Conservation (phyloP, 1,140 invertebrate species). For the Agrypnia vestita region DNA sequence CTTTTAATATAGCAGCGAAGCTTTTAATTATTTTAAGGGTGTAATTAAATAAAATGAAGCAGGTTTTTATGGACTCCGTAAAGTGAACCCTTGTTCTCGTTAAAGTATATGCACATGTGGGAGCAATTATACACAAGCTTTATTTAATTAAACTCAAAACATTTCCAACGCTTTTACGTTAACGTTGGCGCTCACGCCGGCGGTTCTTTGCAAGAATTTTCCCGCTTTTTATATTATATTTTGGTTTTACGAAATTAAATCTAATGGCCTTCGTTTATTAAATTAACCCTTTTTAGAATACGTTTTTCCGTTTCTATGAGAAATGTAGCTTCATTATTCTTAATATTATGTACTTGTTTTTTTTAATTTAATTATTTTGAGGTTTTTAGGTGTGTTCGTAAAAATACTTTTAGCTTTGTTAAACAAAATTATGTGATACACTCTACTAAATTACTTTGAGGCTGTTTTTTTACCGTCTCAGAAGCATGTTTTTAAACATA, state of each 20-base stretch:
- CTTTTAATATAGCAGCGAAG: constrained; percentile 9
- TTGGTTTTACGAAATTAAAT: constrained; percentile 25
- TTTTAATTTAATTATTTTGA: too few species aligned
- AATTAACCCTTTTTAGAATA: constrained; percentile 16
- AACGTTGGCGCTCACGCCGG: too few species aligned
- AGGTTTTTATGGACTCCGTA: constrained; percentile 17
- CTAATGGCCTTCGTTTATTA: constrained; percentile 16
- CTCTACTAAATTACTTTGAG: too few species aligned
- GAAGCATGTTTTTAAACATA: too few species aligned
- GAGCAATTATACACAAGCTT: constrained; percentile 37
- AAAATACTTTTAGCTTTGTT: too few species aligned
- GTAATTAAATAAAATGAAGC: constrained; percentile 41
- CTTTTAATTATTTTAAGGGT: constrained; percentile 42
- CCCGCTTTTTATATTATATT: constrained; percentile 7
- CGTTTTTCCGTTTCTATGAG: background rate
- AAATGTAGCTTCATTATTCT: background rate
- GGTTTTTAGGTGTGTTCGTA: too few species aligned
- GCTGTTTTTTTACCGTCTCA: too few species aligned
- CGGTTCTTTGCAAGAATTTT: constrained; percentile 18
- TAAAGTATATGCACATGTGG: constrained; percentile 31
- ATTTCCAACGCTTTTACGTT: constrained; percentile 21
- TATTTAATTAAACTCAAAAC: constrained; percentile 37
- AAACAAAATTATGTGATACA: too few species aligned
- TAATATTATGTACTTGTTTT: too few species aligned
- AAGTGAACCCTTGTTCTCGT: constrained; percentile 31